Evolutionary conservation across 2,797 vertebrate genomes (phyloP).

Genomic region (Dermochelys coriacea): DNA sequence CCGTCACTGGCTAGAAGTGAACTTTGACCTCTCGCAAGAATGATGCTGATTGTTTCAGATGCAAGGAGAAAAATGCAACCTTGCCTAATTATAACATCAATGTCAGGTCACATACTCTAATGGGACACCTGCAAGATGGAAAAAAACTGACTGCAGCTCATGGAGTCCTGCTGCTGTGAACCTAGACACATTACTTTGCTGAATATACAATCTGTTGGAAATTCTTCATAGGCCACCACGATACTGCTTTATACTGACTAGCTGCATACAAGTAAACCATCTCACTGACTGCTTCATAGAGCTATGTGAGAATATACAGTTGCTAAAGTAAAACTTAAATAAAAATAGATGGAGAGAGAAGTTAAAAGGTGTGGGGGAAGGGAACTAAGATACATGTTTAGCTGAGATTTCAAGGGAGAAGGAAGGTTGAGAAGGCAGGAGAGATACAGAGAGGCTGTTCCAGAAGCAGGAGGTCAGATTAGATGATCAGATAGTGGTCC

Average conservation of each 20-base stretch:
- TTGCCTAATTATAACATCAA: conserved; percentile 64
- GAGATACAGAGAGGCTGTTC: not conserved
- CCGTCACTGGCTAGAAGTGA: not conserved
- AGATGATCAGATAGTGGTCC: not conserved
- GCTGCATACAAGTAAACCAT: not conserved
- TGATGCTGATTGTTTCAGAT: conserved; percentile 50
- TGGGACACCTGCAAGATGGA: conserved; percentile 56
- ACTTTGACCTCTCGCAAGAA: conserved; percentile 69
- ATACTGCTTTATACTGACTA: not conserved
- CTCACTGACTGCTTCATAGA: accelerated
- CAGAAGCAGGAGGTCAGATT: not conserved
- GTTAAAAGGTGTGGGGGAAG: accelerated
- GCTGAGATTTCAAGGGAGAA: not conserved
- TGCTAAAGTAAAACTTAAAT: not conserved
- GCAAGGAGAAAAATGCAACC: conserved; percentile 7
- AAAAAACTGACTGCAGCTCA: accelerated
- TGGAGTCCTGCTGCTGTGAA: not conserved
- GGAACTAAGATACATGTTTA: not conserved
- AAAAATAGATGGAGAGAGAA: accelerated
- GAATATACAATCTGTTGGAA: not conserved
- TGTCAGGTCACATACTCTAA: conserved; percentile 37
- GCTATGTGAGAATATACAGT: accelerated
- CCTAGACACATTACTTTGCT: not conserved
- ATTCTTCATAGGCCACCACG: not conserved
- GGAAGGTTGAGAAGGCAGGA: not conserved